Evolutionary conservation across 2,888 invertebrate species (phyloP).

Genomic region (Sesia apiformis): DNA sequence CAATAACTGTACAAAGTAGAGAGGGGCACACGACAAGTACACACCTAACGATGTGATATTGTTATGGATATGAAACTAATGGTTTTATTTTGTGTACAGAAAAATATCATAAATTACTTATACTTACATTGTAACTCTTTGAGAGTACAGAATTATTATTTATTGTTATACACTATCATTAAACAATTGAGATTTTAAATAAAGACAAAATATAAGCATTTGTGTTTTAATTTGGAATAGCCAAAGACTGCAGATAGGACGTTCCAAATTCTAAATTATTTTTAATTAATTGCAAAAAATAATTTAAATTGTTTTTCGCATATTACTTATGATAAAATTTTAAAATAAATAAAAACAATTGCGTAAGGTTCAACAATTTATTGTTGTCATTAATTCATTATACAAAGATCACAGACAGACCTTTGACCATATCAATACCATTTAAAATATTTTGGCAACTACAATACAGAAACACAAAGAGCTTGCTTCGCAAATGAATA

Average conservation of each 20-base stretch:
- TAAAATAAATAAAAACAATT: too few relatives aligned
- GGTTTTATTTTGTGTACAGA: constrained; percentile 66
- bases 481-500: too few relatives aligned
- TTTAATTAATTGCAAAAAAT: too few relatives aligned
- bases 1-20: constrained; percentile 30
- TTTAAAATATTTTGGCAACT: constrained; percentile 19
- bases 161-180: constrained; percentile 68
- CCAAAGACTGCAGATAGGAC: too few relatives aligned
- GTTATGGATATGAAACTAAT: constrained; percentile 46
- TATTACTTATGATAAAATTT: too few relatives aligned
- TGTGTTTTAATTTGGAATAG: neutral
- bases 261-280: too few relatives aligned
- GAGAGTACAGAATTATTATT: constrained; percentile 60
- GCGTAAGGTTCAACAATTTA: constrained; percentile 47
- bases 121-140: constrained; percentile 38
- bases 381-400: constrained; percentile 38
- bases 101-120: constrained; percentile 46
- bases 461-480: too few relatives aligned
- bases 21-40: constrained; percentile 57
- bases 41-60: constrained; percentile 68
- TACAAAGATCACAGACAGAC: constrained; percentile 64
- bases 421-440: constrained; percentile 39
- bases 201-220: constrained; percentile 33
- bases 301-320: too few relatives aligned
- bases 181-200: constrained; percentile 63